Evolutionary conservation across 2,888 invertebrate species (phyloP), one percentile per base, ranked within the genome.

Genomic region (Leptinotarsa haldemani): DNA sequence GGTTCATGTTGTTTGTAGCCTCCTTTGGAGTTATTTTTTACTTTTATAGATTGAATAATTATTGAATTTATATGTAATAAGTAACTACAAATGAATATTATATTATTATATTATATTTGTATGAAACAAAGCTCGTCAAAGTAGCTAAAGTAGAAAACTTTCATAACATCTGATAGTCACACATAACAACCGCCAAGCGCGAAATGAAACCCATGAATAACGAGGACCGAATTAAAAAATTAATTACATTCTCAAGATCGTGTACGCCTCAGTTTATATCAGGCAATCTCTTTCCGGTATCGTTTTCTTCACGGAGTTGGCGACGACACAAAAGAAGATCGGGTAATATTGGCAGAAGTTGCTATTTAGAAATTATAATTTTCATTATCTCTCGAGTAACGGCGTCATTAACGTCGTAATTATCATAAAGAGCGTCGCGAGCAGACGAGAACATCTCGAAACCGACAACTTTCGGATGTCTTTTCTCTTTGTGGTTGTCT

Each of bases 381-480:
- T 83, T 80, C 82, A 84, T 85, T 84, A 85, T 84, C 84, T 83
- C 81, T 81, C 81, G 80, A 79, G 82, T 85, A 84, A 85, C 84
- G 83, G 82, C 83, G 79, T 78, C 84, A 83, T 85, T 84, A 85
- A 79, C 83, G 80, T 83, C 79, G 82, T 83, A 84, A 85, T 85
- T 85, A 84, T 84, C 81, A 79, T 81, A 77, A 75, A 70, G 77
- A 78, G 81, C 81, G 80, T 78, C 73, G 70, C 30, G 66, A 74
- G 74, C 63, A 71, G 73, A 69, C 53, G 74, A 67, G 73, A 76
- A 74, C 72, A 69, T 71, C 70, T 65, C 66, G 69, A 58, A 75
- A 76, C 75, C 71, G 70, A 76, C 77, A 79, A 80, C 80, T 80
- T 82, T 80, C 73, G 77, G 78, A 78, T 79, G 79, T 77, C 79